A percentile compares a stretch with the other conserved stretches of the same genome.
phyloP scores from a whole-genome alignment of 2,797 vertebrate genomes.

The Lacerta bilineata region DNA sequence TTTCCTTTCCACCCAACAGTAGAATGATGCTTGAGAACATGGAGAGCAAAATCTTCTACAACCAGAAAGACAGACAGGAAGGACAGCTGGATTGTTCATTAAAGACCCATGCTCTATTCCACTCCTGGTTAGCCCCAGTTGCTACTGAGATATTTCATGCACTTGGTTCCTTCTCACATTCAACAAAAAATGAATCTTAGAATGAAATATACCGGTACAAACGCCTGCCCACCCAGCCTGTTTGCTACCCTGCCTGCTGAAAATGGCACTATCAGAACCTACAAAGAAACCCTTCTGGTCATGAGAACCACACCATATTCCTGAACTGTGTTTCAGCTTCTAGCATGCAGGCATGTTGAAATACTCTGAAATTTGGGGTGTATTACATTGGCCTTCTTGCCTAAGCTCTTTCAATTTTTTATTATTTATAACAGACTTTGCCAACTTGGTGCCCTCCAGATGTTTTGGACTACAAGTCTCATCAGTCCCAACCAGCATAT shows the following conservation, averaged over 20 bases:
- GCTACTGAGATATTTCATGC: background rate
- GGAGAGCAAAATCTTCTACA: background rate
- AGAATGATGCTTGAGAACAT: background rate
- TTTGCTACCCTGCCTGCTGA: no score
- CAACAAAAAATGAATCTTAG: no score
- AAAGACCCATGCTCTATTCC: background rate
- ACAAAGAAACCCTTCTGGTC: no score
- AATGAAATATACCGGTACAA: no score
- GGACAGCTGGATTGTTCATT: background rate
- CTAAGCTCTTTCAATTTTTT: background rate
- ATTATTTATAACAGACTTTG: background rate
- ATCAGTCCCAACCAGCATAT: no score
- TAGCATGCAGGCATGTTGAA: background rate
- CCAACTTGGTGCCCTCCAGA: no score
- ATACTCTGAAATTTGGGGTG: background rate
- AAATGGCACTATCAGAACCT: no score
- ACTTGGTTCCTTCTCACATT: background rate
- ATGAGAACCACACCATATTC: no score
- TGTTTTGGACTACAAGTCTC: no score
- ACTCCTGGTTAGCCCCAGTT: background rate
- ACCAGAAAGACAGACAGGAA: background rate
- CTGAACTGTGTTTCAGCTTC: background rate
- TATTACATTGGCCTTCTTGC: background rate
- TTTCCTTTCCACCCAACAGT: background rate
- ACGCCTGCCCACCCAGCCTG: no score